Base-by-base conservation (phyloP, 2,888 invertebrate species). In the Strigamia transsilvanica region DNA sequence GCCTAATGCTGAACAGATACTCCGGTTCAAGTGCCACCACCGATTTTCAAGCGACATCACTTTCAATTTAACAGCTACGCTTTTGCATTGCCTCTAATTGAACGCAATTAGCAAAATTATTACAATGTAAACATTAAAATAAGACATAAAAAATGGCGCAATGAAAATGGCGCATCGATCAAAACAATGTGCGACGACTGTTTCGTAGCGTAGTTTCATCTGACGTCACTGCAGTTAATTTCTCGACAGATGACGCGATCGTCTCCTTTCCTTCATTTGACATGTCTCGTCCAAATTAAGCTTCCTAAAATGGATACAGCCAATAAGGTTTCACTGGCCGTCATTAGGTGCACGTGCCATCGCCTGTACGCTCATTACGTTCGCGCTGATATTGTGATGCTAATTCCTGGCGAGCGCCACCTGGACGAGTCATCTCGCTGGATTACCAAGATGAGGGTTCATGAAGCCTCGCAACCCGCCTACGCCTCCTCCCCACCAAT, bases 341-440 rank as follows among this genome's bases (percentile, higher is more conserved):
- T 80, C 80, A 80, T 80, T 80, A 80, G 80, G 80, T 41, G 42
- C 80, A 80, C 80, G 80, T 80, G 80, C 42, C 80, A 42, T 23
- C 46, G 80, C 38, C 41, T 42, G 46, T 42, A 42, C 80, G 80
- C 80, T 80, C 80, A 80, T 80, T 80, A 80, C 80, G 80, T 42
- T 80, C 80, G 80, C 46, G 80, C 80, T 42, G 80, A 80, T 80
- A 80, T 80, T 80, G 80, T 80, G 80, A 80, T 80, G 80, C 80
- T 80, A 80, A 80, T 80, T 80, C 80, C 80, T 41, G 61, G 42
- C 80, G 80, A 27, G 41, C 80, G 80, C 80, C 80, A 80, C 80
- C 80, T 80, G 80, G 80, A 42, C 42, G 80, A 38, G 80, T 80
- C 80, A 80, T 80, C 80, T 80, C 80, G 80, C 21, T 80, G 80